Evolutionary conservation across 2,888 invertebrate species (phyloP).

Genomic region (Thecophora atra): DNA sequence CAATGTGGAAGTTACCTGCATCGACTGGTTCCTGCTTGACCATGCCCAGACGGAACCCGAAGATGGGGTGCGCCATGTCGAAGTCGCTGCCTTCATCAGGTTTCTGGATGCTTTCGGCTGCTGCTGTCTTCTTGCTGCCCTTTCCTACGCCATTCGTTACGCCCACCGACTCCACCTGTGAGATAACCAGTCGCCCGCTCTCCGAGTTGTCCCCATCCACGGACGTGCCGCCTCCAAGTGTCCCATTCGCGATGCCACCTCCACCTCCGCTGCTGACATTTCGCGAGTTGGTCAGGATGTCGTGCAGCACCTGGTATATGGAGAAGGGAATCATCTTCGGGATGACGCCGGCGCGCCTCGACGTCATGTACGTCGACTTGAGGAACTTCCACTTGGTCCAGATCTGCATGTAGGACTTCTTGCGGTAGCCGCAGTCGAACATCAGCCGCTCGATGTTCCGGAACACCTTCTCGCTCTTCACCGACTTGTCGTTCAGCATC

Average conservation of each 20-base stretch:
- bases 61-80: conserved; percentile 61
- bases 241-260: conserved; percentile 39
- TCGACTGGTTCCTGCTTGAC: conserved; percentile 62
- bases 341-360: conserved; percentile 57
- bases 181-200: conserved; percentile 38
- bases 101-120: conserved; percentile 38
- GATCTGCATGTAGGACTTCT: conserved; percentile 63
- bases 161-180: conserved; percentile 27
- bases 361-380: conserved; percentile 64
- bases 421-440: conserved; percentile 59
- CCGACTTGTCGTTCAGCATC: conserved; percentile 60
- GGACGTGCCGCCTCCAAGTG: conserved; percentile 45
- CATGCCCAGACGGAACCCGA: conserved; percentile 61
- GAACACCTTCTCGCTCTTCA: conserved; percentile 63
- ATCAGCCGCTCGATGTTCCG: conserved; percentile 60
- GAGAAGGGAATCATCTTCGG: conserved; percentile 61
- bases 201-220: conserved; percentile 51
- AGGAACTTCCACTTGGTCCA: conserved; percentile 66
- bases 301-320: conserved; percentile 56
- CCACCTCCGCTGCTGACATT: conserved; percentile 40
- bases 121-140: background rate
- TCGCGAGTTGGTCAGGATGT: conserved; percentile 50
- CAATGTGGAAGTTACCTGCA: conserved; percentile 51
- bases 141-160: conserved; percentile 39
- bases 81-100: conserved; percentile 46